A percentile compares a stretch with the other conserved stretches of the same genome.
Conservation (phyloP, 2,113 vertebrate genomes). For the Probosciger aterrimus region DNA sequence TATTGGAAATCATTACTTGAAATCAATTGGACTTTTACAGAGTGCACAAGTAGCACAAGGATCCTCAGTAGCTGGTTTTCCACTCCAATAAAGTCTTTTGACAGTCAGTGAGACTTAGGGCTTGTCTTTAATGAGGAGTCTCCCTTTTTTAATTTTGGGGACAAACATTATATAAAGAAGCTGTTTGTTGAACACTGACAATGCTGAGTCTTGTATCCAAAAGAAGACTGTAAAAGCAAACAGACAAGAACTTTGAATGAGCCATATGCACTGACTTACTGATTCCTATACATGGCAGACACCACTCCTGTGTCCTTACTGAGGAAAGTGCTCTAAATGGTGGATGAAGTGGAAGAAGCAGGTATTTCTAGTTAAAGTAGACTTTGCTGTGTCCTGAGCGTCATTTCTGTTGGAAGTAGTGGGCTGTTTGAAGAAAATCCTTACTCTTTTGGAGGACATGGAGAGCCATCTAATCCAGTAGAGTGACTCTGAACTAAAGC, state of each 20-base stretch:
- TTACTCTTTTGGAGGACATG: neutral
- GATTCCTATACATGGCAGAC: neutral
- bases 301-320: neutral
- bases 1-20: slow-evolving; percentile 2
- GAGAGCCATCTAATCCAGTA: neutral
- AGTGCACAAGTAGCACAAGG: neutral
- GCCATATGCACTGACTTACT: neutral
- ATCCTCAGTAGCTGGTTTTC: neutral
- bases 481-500: neutral
- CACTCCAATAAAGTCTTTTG: neutral
- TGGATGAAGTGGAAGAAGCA: neutral
- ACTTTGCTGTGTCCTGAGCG: neutral
- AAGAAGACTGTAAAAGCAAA: neutral
- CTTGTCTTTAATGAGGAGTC: neutral
- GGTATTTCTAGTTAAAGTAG: neutral
- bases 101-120: neutral
- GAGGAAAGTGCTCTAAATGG: neutral
- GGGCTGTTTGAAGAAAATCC: neutral
- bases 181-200: neutral
- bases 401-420: neutral
- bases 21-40: neutral
- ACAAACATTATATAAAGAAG: neutral
- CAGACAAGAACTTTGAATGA: neutral
- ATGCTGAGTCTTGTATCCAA: neutral
- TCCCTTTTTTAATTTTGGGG: neutral